Conservation (phyloP, 2,888 invertebrate species). For the Hylaea fasciaria region DNA sequence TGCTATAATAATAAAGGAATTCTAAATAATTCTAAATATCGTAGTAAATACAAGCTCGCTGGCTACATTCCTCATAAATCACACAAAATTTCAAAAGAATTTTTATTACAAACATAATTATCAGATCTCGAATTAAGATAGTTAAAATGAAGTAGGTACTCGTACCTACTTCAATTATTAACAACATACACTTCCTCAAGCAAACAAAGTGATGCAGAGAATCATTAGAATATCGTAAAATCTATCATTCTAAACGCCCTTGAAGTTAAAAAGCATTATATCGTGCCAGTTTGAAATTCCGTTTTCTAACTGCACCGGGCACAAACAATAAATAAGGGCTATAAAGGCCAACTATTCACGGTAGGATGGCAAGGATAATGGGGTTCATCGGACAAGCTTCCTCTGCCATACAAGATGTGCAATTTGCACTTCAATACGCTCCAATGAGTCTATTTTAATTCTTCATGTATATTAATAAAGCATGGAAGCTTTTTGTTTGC, state of each 20-base stretch:
- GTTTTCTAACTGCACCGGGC: conserved; percentile 36
- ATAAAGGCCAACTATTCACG: conserved; percentile 44
- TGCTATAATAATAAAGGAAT: background rate
- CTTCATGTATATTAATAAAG: conserved; percentile 26
- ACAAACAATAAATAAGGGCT: conserved; percentile 47
- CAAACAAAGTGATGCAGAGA: conserved; percentile 29
- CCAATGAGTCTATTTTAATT: conserved; percentile 11
- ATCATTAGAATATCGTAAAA: conserved; percentile 27
- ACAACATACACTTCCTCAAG: conserved; percentile 23
- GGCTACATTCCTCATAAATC: conserved; percentile 1
- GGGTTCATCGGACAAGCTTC: conserved; percentile 39
- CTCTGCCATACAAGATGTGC: conserved; percentile 39
- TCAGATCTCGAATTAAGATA: conserved; percentile 18
- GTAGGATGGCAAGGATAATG: conserved; percentile 53
- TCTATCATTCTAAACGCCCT: conserved; percentile 28
- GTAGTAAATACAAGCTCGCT: conserved; percentile 1
- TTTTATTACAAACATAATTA: conserved; percentile 11
- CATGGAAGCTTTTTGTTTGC: conserved; percentile 9
- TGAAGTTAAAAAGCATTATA: conserved; percentile 32
- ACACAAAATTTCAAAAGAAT: background rate
- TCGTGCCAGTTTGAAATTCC: conserved; percentile 28
- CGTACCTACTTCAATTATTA: conserved; percentile 21
- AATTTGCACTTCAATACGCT: conserved; percentile 46
- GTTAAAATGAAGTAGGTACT: conserved; percentile 6
- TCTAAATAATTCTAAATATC: background rate